Evolutionary conservation across 1,140 invertebrate genomes (phyloP).

Genomic region (Tetragonula clypearis): DNA sequence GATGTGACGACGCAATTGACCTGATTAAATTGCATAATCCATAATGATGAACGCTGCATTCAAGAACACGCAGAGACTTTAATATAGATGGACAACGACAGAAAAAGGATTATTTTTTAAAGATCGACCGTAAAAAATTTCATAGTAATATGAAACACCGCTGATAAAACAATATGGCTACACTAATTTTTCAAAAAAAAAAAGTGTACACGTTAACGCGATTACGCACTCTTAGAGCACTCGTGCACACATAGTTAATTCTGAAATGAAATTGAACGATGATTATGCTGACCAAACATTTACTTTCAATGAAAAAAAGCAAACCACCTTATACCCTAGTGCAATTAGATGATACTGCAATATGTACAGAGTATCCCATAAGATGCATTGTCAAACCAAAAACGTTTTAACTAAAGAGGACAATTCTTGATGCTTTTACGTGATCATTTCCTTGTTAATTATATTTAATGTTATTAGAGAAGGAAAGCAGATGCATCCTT

Average conservation of each 20-base stretch:
- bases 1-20: background rate
- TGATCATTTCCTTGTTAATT: constrained; percentile 7
- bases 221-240: background rate
- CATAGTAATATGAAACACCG: constrained; percentile 13
- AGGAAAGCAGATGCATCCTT: background rate
- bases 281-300: constrained; percentile 58
- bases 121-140: constrained; percentile 23
- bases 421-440: constrained; percentile 38
- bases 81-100: constrained; percentile 5
- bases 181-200: constrained; percentile 14
- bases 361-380: constrained; percentile 61
- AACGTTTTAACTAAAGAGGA: constrained; percentile 18
- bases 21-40: constrained; percentile 41
- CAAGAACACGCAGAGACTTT: constrained; percentile 13
- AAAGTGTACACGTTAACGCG: background rate
- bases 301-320: constrained; percentile 57
- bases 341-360: constrained; percentile 73
- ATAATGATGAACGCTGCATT: constrained; percentile 11
- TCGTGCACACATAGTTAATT: too few species aligned
- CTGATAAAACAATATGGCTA: constrained; percentile 33
- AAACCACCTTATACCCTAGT: constrained; percentile 70
- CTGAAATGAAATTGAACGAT: constrained; percentile 2
- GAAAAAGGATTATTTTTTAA: background rate
- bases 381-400: constrained; percentile 32
- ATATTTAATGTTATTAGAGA: background rate